Evolutionary conservation across 2,888 invertebrate genomes (phyloP), one percentile per base, ranked within the genome.

Genomic region (Phrixothrix hirtus): DNA sequence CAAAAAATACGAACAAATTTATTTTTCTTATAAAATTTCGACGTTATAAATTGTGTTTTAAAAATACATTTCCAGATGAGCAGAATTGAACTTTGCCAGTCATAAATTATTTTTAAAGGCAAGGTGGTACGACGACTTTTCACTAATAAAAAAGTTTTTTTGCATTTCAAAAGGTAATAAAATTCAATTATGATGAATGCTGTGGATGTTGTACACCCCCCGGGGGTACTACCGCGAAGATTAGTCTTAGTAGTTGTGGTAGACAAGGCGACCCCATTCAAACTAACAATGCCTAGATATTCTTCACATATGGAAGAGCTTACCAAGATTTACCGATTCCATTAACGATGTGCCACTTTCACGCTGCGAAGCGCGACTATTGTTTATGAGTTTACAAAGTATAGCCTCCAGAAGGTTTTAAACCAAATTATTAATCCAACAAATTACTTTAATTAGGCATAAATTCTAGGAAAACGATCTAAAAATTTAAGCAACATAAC

Each of bases 341-440:
- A 64, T 64, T 64, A 64, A 63, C 54, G 59, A 60, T 59, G 64
- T 64, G 64, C 64, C 64, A 64, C 64, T 64, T 64, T 64, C 64
- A 64, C 64, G 64, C 64, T 63, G 64, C 57, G 64, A 63, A 64
- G 64, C 64, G 64, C 61, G 64, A 64, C 64, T 60, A 64, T 64
- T 64, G 64, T 64, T 64, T 64, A 64, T 64, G 62, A 57, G 45
- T 30, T 48, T 53, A 53, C 35, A 32, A 36, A 42, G 27, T 25
- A 51, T 17, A 27, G 45, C 44, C 51, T 31, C 17, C 38, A 42
- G 52, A 37, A 13, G 31, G 27, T 17, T 37, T 36, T 38, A 30
- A 36, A 32, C 46, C 46, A 17, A 52, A 42, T 37, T 41, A 42
- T 47, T 41, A 25, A 35, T 30, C 42, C 11, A 37, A 32, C 36